Base-by-base conservation (phyloP, 2,797 vertebrate genomes). In the Ammospiza maritima region DNA sequence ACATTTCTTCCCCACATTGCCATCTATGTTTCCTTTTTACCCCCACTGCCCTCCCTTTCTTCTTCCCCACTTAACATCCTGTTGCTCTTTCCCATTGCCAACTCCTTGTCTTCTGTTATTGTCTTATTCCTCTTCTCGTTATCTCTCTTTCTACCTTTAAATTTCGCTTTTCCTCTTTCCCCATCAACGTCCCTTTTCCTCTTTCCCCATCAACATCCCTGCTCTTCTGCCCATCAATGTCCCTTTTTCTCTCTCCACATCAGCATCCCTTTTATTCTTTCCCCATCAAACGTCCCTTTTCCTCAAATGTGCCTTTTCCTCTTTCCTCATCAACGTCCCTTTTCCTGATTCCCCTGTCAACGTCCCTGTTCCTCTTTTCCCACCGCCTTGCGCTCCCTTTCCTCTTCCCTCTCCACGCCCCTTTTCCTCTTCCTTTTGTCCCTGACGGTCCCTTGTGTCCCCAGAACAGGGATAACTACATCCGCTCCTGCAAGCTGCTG, bases 391-490 rank as follows among this genome's bases (percentile, higher is more conserved):
- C 30, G 9, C 16, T 38, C 32, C 11, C 10, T 23, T 30, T 18
- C 10, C 56, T 38, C 27, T 9, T 27, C 6, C 17, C 13, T 23
- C 44, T 26, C 30, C 42, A 3, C 13, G 3, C 11, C 42, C 62
- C 62, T 13, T 45, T 26, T 4, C 58, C 60, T 9, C 7, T 11
- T 9, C 42, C 42, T 18, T 44, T 44, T 44, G 9, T 1, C 16
- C 10, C 26, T 67, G 5, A 60, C 32, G 1, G 7, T 36, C 16
- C 42, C 56, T 3, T 57, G 21, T 57, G 54, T 57, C 56, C 88
- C 88, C 97, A 99, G 99, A 99, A 99, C 98, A 97, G 99, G 85
- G 99, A 99, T 98, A 99, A 99, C 98, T 99, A 99, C 97, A 99
- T 99, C 98, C 99, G 99, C 88, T 99, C 99, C n/a, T 99, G 99